phyloP scores from a whole-genome alignment of 2,797 vertebrate genomes.

The Micropoecilia bifurca region DNA sequence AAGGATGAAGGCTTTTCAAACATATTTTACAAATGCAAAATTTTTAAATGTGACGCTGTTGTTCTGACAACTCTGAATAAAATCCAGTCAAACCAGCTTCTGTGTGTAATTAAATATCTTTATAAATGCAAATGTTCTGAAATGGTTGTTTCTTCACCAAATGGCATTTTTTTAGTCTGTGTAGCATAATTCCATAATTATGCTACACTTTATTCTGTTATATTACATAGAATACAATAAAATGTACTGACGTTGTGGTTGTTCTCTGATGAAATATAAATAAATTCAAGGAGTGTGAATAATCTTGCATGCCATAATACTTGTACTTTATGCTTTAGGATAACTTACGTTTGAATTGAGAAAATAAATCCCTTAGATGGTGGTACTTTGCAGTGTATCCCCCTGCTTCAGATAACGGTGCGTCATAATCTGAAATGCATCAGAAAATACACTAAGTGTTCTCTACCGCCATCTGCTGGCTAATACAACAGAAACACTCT shows the following conservation, averaged over 20 bases:
- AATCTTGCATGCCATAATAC: neutral
- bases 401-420: slow-evolving; percentile 91
- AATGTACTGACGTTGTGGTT: neutral
- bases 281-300: neutral
- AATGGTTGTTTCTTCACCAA: too few relatives aligned
- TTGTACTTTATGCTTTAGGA: neutral
- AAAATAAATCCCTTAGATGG: slow-evolving; percentile 87
- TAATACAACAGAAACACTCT: neutral
- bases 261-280: neutral
- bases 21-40: neutral
- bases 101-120: neutral
- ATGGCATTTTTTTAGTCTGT: too few relatives aligned
- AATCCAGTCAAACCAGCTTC: neutral
- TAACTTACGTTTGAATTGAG: slow-evolving; percentile 82
- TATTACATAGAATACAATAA: neutral
- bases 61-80: neutral
- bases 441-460: neutral
- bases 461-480: slow-evolving; percentile 56
- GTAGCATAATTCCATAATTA: neutral
- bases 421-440: slow-evolving; percentile 89
- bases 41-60: neutral
- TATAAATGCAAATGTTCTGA: neutral
- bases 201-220: neutral
- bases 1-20: neutral
- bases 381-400: slow-evolving; percentile 94